Evolutionary conservation across 2,888 invertebrate genomes (phyloP), one percentile per base, ranked within the genome.

Genomic region (Cordilura impudica): DNA sequence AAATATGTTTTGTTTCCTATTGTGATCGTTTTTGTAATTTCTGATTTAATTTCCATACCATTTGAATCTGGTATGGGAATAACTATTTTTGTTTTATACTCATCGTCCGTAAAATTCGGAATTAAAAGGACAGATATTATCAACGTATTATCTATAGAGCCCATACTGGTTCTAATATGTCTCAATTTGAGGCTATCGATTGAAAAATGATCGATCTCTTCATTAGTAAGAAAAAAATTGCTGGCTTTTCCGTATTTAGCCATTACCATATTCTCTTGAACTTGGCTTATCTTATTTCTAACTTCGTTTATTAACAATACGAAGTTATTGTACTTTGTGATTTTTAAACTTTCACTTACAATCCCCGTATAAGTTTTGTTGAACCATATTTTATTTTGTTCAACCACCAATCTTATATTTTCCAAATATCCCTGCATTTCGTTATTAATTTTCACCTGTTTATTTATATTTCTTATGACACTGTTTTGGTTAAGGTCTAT

Each of bases 401-500:
- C 66, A 4, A 71, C 21, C 18, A 71, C 21, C n/a, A 66, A 60
- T 60, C 71, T 14, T 21, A 70, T 78, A 31, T 61, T 70, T 31
- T 54, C 47, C 7, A 79, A 63, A 21, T 79, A 72, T 2, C 19
- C 51, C 29, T 75, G 60, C 19, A 79, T 54, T 16, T 74, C 75
- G 31, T 51, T 71, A 65, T 72, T 71, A 35, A 71, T 47, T 19
- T 66, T 73, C 4, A 77, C 43, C 23, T 69, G 61, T 47, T 65
- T 47, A 14, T 76, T 76, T 12, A 70, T 29, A 58, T 65, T 56
- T 23, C 19, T n/a, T 26, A 72, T 75, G 6, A 56, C n/a, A 23
- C 61, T 78, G 10, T 51, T 35, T 53, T 69, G 63, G 69, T 73
- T 78, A n/a, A 56, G 51, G 53, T 78, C 69, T 31, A 72, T 43